Percentiles rank a stretch among this genome's conserved stretches.
Conservation (phyloP, 2,113 vertebrate species). For the Mus musculus region DNA sequence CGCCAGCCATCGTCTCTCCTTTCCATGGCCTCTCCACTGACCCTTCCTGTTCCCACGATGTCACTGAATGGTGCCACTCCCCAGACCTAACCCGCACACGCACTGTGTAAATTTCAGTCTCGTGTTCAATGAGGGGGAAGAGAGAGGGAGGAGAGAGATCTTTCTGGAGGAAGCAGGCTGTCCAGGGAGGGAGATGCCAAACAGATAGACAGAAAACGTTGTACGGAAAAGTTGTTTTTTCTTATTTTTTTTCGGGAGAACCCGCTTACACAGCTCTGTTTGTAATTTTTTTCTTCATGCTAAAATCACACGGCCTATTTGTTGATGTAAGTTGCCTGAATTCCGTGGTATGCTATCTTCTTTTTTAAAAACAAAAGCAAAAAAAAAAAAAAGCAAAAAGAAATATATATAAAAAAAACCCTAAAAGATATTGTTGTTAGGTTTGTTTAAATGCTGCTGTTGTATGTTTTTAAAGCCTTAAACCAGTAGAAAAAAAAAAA, state of each 20-base stretch:
- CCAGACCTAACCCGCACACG: not conserved
- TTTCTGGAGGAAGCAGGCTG: conserved; percentile 43
- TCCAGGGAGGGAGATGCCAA: conserved; percentile 78
- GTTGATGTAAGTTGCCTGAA: conserved; percentile 97
- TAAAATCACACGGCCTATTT: conserved; percentile 99
- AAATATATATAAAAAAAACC: conserved; percentile 73
- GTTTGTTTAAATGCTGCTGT: conserved; percentile 81
- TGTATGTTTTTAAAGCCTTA: conserved; percentile 78
- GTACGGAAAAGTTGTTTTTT: conserved; percentile 84
- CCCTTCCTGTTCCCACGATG: not conserved
- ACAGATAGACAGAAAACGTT: conserved; percentile 80
- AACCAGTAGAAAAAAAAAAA: conserved; percentile 72
- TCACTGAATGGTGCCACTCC: not conserved
- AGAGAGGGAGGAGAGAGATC: conserved; percentile 69
- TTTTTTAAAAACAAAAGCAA: conserved; percentile 89
- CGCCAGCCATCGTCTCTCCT: not conserved
- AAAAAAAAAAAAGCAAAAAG: conserved; percentile 69
- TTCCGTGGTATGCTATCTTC: conserved; percentile 97
- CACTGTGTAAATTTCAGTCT: not conserved
- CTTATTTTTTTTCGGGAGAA: conserved; percentile 92
- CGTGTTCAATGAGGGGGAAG: conserved; percentile 59
- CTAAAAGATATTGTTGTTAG: conserved; percentile 76
- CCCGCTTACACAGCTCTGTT: conserved; percentile 98
- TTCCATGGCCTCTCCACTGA: not conserved
- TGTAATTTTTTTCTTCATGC: conserved; percentile 99